Evolutionary conservation across 2,888 invertebrate genomes (phyloP), one percentile per base, ranked within the genome.

Genomic region (Leistus spinibarbis): DNA sequence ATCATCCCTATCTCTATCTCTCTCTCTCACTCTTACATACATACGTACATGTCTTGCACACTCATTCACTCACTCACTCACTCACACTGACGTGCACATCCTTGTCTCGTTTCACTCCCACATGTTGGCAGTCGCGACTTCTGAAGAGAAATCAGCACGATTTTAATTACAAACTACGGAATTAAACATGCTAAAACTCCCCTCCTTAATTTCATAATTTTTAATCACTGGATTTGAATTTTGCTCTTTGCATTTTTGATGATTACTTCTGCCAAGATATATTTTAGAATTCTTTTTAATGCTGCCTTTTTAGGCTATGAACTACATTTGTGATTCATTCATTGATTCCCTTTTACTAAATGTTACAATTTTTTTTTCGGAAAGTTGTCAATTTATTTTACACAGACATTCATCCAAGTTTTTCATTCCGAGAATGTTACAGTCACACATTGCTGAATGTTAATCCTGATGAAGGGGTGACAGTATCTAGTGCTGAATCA

Each of bases 111-210:
- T 54, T 7, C 54, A 40, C 53, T 23, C n/a, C 70, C 53, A 16
- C 22, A 56, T 13, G n/a, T n/a, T n/a, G 64, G 23, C 64, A 19
- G 64, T 22, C 13, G 23, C 63, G 20, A 63, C n/a, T 17, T 57
- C 9, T 22, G 13, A 23, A 57, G 16, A 16, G 64, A 13, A 10
- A 40, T 54, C 67, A 53, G 20, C 22, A 53, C 40, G 73, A 62
- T 73, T 73, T 73, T 73, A 73, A 73, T 73, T 73, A 66, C 73
- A 40, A 65, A 22, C 72, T 66, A 27, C 66, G 54, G 72, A 72
- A 66, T 72, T 65, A 65, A 65, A 66, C 72, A 57, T 72, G 53
- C 71, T 19, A 24, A 24, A 24, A 53, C 70, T 23, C 65, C 71
- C 64, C 16, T 57, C 24, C 24, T 24, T 24, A 3, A 40, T 40